Conservation (phyloP, 2,797 vertebrate species). For the Muscicapa striata region DNA sequence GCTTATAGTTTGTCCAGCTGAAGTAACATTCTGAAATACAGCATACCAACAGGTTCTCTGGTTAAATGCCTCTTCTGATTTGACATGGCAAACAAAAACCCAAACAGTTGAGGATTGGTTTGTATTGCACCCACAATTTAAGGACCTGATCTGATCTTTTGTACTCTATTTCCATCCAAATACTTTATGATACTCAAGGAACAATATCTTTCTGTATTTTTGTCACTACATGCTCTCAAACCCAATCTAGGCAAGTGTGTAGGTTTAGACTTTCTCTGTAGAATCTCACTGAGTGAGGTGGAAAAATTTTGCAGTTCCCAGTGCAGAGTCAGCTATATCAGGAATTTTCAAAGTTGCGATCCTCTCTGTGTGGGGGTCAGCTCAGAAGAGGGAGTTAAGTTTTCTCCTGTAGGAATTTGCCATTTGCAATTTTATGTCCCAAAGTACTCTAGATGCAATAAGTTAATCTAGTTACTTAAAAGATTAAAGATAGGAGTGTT, state of each 20-base stretch:
- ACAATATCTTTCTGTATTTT: neutral
- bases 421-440: neutral
- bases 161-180: neutral
- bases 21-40: conserved; percentile 7
- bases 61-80: neutral
- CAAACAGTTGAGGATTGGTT: neutral
- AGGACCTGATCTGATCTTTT: neutral
- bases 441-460: neutral
- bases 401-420: neutral
- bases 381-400: neutral
- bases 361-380: neutral
- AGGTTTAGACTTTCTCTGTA: neutral
- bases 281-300: neutral
- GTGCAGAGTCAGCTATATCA: neutral
- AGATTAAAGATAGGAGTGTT: neutral
- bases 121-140: neutral
- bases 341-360: neutral
- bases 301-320: neutral
- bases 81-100: neutral
- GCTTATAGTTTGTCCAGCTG: neutral
- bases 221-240: neutral
- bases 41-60: neutral
- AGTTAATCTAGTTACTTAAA: neutral
- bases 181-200: neutral
- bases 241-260: neutral